Evolutionary conservation across 1,140 invertebrate genomes (phyloP).

Genomic region (Halictus rubicundus): DNA sequence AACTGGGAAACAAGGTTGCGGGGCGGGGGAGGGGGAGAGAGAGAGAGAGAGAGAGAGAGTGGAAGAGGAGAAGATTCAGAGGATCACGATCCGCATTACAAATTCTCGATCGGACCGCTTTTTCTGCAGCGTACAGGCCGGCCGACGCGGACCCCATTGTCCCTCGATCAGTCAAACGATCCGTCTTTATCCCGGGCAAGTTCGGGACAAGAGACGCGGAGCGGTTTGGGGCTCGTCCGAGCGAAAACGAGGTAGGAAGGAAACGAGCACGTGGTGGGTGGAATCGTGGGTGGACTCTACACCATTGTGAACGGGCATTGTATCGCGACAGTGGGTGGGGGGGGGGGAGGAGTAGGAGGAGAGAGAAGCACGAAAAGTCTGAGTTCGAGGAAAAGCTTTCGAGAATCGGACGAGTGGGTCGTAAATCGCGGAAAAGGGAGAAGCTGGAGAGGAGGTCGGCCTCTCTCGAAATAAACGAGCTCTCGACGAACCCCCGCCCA

Average conservation of each 20-base stretch:
- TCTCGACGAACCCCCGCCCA: too few relatives aligned
- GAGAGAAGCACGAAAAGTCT: not conserved
- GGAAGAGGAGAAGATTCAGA: too few relatives aligned
- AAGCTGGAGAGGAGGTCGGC: not conserved
- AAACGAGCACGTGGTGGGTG: too few relatives aligned
- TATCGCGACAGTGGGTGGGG: not conserved
- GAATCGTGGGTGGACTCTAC: not conserved
- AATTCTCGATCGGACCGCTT: not conserved
- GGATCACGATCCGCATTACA: not conserved
- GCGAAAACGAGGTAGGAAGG: not conserved
- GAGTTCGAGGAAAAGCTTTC: constrained; percentile 2
- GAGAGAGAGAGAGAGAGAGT: too few relatives aligned
- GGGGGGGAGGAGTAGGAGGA: too few relatives aligned
- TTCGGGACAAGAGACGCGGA: not conserved
- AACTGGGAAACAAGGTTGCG: not conserved
- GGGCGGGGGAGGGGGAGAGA: too few relatives aligned
- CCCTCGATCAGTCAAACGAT: not conserved
- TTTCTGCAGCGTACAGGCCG: not conserved
- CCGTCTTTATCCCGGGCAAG: constrained; percentile 7
- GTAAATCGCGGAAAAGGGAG: constrained; percentile 11
- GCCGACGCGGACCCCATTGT: not conserved
- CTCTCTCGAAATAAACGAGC: constrained; percentile 5
- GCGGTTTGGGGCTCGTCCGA: not conserved
- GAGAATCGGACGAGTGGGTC: constrained; percentile 13
- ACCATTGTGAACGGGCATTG: constrained; percentile 11